Base-by-base conservation (phyloP, 2,888 invertebrate species). In the Hydrotaea cyrtoneurina region DNA sequence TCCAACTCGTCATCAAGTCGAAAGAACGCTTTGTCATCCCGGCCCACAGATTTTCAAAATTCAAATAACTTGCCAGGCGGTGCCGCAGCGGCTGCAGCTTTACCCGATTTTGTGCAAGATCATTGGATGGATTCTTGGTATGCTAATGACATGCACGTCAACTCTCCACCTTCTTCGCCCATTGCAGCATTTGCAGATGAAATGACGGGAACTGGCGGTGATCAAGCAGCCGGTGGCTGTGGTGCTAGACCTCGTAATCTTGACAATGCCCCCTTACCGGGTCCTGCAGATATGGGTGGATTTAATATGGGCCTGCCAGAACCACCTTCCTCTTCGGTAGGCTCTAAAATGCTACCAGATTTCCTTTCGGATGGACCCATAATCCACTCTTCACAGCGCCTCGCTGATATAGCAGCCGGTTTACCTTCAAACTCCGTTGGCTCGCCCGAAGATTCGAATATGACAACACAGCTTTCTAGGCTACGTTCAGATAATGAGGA, bases 91-190 rank as follows among this genome's bases (percentile, higher is more conserved):
- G 89, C 89, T 0, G 90, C 90, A 88, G 90, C 3, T 10, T 91
- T 97, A 87, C 97, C 97, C 0, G 97, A 97, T 91, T 97, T 97
- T 93, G 97, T 97, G 74, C 97, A 97, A 91, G 97, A 97, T 92
- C 97, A 97, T 92, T 94, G 97, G 91, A 94, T 97, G 87, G 95
- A 97, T 53, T 96, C 96, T 88, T 92, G 92, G 91, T 91, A 91
- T 86, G 88, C 88, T 31, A 91, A 91, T 81, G 91, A 91, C n/a
- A 89, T 90, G 86, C 90, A 91, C 80, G 88, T 89, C 0, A 90
- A 89, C 64, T 92, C 92, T 36, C 90, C 91, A 8, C 91, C 91
- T 2, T 91, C 90, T 59, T 92, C 92, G 0, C 90, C 91, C 0
- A 84, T 89, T 36, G 84, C 84, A 39, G 89, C 89, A 77, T 89